A percentile compares a stretch with the other conserved stretches of the same genome.
Evolutionary conservation across 2,113 vertebrate genomes (phyloP).

Genomic region (Thalassoma bifasciatum): DNA sequence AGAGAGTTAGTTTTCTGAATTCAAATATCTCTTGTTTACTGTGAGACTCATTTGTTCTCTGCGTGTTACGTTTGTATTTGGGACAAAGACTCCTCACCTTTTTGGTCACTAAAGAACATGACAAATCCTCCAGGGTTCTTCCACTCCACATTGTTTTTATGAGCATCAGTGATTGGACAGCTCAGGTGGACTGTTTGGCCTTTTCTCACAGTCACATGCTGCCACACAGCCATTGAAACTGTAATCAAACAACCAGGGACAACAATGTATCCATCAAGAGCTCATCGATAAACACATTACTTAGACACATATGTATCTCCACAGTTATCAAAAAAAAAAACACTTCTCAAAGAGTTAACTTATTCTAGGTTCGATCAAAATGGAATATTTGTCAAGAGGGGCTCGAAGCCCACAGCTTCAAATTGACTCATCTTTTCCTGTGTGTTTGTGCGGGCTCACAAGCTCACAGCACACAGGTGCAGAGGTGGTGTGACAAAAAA

Average conservation of each 20-base stretch:
- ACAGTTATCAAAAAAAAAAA: too few species aligned
- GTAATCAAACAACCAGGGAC: conserved; percentile 27
- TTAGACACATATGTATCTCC: too few species aligned
- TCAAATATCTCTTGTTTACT: too few species aligned
- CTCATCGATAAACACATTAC: neutral
- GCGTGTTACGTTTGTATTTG: neutral
- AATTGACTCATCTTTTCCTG: conserved; percentile 44
- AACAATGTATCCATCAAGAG: neutral
- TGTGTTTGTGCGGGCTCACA: neutral
- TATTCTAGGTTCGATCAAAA: too few species aligned
- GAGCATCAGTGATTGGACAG: conserved; percentile 52
- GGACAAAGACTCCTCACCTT: conserved; percentile 59
- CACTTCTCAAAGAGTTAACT: neutral
- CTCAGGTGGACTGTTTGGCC: conserved; percentile 71
- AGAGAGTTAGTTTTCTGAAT: neutral
- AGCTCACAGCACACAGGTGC: neutral
- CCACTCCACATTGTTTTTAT: conserved; percentile 69
- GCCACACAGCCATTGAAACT: conserved; percentile 54
- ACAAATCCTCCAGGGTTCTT: conserved; percentile 65
- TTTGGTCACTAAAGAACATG: conserved; percentile 69
- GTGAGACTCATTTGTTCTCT: neutral
- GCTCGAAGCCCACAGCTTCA: neutral
- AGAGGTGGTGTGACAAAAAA: conserved; percentile 21
- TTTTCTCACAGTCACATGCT: conserved; percentile 55
- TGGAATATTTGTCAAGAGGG: too few species aligned